These are phyloP conservation scores for Buceros bicornis DNA, from an alignment of 2,797 vertebrate genomes.

Conservation along the genomic window DNA sequence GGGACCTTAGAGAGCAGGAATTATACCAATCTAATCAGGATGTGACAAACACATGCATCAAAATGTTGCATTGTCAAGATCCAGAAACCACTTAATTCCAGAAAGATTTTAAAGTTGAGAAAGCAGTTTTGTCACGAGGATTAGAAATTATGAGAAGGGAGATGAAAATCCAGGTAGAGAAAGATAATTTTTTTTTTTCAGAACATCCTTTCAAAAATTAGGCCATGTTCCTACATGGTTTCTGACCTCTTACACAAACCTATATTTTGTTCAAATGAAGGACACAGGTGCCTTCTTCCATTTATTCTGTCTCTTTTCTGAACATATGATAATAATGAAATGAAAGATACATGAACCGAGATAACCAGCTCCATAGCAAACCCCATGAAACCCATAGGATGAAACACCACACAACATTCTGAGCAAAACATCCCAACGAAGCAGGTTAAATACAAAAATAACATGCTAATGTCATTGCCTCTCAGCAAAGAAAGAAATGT, in stretches of 20 bases:
- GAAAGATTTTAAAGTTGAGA: constrained; percentile 51
- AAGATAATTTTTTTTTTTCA: neutral
- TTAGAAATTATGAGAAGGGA: constrained; percentile 5
- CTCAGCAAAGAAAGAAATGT: neutral
- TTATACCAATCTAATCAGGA: constrained; percentile 69
- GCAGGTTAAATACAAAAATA: neutral
- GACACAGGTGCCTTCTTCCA: neutral
- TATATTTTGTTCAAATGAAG: neutral
- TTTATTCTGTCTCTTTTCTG: neutral
- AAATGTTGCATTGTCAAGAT: constrained; percentile 65
- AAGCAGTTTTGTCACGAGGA: constrained; percentile 11
- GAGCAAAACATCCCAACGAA: constrained; percentile 11
- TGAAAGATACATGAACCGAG: neutral
- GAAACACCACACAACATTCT: neutral
- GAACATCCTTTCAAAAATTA: constrained; percentile 11
- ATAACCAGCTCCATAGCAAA: constrained; percentile 39
- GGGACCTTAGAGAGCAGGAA: constrained; percentile 52
- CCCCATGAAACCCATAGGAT: neutral
- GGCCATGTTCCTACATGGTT: neutral
- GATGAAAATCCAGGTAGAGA: neutral
- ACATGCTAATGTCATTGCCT: neutral
- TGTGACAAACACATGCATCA: constrained; percentile 73
- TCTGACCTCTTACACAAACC: neutral
- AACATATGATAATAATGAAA: constrained; percentile 1
- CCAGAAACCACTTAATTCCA: constrained; percentile 68